These are phyloP conservation scores for Parnassius apollo DNA, from an alignment of 2,888 invertebrate genomes.

Conservation along the genomic window DNA sequence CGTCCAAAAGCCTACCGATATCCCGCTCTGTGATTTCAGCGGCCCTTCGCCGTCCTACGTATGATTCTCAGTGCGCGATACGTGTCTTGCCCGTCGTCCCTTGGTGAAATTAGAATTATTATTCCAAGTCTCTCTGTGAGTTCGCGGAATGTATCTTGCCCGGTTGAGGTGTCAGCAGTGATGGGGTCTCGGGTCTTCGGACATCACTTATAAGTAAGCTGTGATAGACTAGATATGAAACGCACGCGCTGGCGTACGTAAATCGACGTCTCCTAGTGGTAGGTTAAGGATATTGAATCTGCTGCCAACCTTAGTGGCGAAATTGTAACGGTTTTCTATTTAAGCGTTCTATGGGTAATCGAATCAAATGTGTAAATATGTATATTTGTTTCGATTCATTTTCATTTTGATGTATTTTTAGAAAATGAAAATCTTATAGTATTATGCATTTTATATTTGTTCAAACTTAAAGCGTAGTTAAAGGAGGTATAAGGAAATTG, in stretches of 20 bases:
- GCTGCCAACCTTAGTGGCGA: slow-evolving; percentile 47
- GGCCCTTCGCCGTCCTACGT: slow-evolving; percentile 43
- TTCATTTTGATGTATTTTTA: slow-evolving; percentile 75
- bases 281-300: slow-evolving; percentile 59
- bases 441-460: slow-evolving; percentile 74
- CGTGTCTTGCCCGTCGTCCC: not conserved
- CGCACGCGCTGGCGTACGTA: slow-evolving; percentile 49
- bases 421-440: slow-evolving; percentile 58
- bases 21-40: slow-evolving; percentile 38
- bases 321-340: slow-evolving; percentile 47
- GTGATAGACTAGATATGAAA: slow-evolving; percentile 75
- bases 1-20: slow-evolving; percentile 35
- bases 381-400: slow-evolving; percentile 56
- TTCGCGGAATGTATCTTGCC: slow-evolving; percentile 41
- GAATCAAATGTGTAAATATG: slow-evolving; percentile 69
- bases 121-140: not conserved
- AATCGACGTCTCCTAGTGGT: slow-evolving; percentile 48
- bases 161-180: slow-evolving; percentile 34
- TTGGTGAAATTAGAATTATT: not conserved
- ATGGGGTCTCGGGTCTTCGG: slow-evolving; percentile 33
- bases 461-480: slow-evolving; percentile 54
- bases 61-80: slow-evolving; percentile 33
- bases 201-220: slow-evolving; percentile 66
- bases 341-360: slow-evolving; percentile 67
- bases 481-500: slow-evolving; percentile 60